Conservation (phyloP, 2,113 vertebrate genomes). For the Pandion haliaetus region DNA sequence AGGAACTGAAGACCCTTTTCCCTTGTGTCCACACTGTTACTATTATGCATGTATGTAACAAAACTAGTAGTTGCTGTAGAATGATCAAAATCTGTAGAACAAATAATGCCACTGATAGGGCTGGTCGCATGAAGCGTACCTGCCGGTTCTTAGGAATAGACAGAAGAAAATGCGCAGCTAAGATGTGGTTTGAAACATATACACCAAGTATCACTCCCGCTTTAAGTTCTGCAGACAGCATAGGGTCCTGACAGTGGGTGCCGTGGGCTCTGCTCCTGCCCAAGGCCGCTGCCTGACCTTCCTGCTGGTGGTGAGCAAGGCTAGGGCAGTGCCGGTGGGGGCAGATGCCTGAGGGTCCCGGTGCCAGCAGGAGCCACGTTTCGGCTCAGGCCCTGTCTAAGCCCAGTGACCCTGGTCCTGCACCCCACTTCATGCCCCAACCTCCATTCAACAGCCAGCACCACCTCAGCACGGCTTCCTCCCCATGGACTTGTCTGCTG, state of each 20-base stretch:
- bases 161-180: not conserved
- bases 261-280: not conserved
- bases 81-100: not conserved
- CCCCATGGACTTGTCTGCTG: too few relatives aligned
- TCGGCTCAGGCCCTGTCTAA: too few relatives aligned
- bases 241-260: fast-evolving
- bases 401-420: too few relatives aligned
- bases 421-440: too few relatives aligned
- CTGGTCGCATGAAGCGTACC: not conserved
- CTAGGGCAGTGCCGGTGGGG: not conserved
- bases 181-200: fast-evolving
- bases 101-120: not conserved
- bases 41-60: not conserved
- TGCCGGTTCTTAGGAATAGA: not conserved
- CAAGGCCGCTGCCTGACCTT: fast-evolving
- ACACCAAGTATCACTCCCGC: not conserved
- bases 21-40: not conserved
- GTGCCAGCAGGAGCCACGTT: too few relatives aligned
- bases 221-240: not conserved
- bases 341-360: not conserved
- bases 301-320: not conserved
- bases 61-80: not conserved
- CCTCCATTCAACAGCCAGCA: too few relatives aligned
- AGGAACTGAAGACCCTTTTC: not conserved
- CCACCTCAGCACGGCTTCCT: too few relatives aligned